phyloP scores from a whole-genome alignment of 2,888 invertebrate genomes.

The Hecatera dysodea region DNA sequence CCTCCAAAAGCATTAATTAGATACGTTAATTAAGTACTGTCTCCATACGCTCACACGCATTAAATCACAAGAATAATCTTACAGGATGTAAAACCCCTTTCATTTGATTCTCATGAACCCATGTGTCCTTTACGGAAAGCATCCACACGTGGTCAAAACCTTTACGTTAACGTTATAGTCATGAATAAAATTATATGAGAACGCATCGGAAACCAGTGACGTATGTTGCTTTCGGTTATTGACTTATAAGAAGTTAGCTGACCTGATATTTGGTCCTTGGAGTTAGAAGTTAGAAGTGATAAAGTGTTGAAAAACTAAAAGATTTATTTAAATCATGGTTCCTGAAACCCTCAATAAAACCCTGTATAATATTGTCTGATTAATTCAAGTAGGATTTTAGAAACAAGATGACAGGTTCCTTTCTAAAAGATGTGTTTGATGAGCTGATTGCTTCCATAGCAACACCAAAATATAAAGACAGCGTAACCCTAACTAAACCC shows the following conservation, averaged over 20 bases:
- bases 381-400: neutral
- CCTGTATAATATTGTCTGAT: too few relatives aligned
- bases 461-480: neutral
- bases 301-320: neutral
- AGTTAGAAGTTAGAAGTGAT: too few relatives aligned
- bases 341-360: neutral
- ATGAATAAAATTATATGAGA: conserved; percentile 53
- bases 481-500: neutral
- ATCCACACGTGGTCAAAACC: conserved; percentile 63
- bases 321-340: neutral
- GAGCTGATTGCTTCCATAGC: neutral
- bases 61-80: conserved; percentile 59
- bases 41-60: conserved; percentile 57
- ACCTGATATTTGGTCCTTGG: neutral
- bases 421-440: neutral
- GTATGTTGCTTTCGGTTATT: conserved; percentile 35
- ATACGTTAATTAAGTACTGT: conserved; percentile 54
- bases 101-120: conserved; percentile 62
- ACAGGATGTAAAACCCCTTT: conserved; percentile 65
- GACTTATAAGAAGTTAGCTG: conserved; percentile 26
- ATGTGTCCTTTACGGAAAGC: conserved; percentile 56
- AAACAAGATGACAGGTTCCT: neutral
- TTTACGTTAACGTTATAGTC: conserved; percentile 44
- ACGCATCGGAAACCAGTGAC: conserved; percentile 29
- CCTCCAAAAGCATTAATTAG: conserved; percentile 40